phyloP scores from a whole-genome alignment of 2,113 vertebrate genomes.

The Ciconia maguari region DNA sequence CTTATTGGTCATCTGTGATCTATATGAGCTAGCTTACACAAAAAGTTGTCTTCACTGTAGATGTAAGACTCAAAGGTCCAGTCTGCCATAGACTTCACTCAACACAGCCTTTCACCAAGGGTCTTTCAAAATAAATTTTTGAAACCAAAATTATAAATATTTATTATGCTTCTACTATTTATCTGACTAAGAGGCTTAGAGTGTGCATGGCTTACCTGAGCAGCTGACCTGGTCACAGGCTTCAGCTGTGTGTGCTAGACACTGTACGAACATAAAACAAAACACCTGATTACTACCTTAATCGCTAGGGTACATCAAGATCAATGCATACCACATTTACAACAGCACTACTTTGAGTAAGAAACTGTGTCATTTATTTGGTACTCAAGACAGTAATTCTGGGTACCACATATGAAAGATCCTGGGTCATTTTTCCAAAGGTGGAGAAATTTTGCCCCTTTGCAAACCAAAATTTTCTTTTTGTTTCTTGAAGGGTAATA shows the following conservation, averaged over 20 bases:
- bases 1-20: neutral
- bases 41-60: neutral
- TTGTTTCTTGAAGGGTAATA: neutral
- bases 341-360: neutral
- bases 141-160: neutral
- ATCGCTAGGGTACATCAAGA: neutral
- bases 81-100: neutral
- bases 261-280: neutral
- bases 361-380: neutral
- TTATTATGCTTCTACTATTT: neutral
- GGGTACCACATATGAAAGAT: neutral
- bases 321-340: neutral
- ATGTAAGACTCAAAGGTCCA: neutral
- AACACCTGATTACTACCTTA: neutral
- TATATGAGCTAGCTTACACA: neutral
- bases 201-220: neutral
- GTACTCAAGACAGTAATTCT: neutral
- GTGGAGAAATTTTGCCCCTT: neutral
- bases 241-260: neutral
- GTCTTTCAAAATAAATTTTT: neutral
- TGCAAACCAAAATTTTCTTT: neutral
- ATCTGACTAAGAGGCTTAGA: neutral
- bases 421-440: neutral
- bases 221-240: neutral
- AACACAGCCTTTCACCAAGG: neutral